Percentiles rank a stretch among this genome's conserved stretches.
Conservation (phyloP, 2,888 invertebrate species). For the Chrysodeixis includens region DNA sequence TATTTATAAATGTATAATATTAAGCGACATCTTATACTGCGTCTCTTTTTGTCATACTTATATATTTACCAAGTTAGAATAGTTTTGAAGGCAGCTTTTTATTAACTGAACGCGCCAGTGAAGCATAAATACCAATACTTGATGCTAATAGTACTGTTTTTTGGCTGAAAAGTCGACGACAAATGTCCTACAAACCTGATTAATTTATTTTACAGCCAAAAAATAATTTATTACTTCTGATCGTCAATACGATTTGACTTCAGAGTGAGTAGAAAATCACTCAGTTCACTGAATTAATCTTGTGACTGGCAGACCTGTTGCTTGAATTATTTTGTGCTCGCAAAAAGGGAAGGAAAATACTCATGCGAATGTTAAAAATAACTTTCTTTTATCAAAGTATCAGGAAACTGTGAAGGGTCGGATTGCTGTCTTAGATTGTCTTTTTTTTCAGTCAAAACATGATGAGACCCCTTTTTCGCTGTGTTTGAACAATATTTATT, state of each 20-base stretch:
- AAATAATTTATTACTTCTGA: neutral
- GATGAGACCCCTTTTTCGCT: neutral
- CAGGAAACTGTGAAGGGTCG: neutral
- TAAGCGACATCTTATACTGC: no score
- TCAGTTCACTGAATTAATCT: slow-evolving; percentile 11
- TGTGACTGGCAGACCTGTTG: slow-evolving; percentile 8
- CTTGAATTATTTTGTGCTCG: neutral
- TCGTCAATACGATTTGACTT: neutral
- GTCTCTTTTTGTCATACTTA: no score
- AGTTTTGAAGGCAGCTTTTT: no score
- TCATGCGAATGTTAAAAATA: slow-evolving; percentile 6
- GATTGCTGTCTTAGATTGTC: neutral
- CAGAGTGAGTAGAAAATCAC: slow-evolving; percentile 5
- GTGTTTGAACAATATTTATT: neutral
- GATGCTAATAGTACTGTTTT: no score
- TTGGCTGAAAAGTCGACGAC: no score
- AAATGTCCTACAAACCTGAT: neutral
- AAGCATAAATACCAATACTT: no score
- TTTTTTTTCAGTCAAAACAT: slow-evolving; percentile 3
- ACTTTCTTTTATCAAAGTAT: neutral
- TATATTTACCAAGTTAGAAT: no score
- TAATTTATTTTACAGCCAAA: neutral
- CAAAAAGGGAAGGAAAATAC: slow-evolving; percentile 2
- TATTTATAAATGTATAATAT: no score
- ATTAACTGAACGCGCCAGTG: no score